Conservation (phyloP, 2,797 vertebrate species). For the Coccyzus lansbergi region DNA sequence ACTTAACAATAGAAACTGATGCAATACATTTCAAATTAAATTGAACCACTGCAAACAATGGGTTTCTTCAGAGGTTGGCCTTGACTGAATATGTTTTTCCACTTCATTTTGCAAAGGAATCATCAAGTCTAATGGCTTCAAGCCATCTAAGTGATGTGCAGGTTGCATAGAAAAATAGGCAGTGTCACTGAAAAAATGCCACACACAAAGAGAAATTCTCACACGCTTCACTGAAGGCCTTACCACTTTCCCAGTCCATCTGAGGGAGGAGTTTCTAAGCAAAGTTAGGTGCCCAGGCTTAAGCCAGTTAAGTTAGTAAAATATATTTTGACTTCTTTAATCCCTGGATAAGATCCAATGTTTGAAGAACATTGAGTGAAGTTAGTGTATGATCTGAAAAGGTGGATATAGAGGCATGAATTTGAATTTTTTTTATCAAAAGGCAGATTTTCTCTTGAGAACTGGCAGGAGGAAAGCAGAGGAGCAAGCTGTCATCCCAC, state of each 20-base stretch:
- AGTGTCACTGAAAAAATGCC: background rate
- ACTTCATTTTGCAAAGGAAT: constrained; percentile 64
- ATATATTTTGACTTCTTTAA: background rate
- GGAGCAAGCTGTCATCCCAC: background rate
- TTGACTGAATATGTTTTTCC: constrained; percentile 56
- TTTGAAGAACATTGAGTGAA: background rate
- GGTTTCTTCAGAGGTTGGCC: constrained; percentile 17
- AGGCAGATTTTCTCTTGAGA: background rate
- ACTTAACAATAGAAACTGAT: constrained; percentile 56
- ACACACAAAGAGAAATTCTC: background rate
- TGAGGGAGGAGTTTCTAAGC: background rate
- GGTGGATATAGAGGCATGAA: background rate
- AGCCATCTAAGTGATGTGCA: constrained; percentile 21
- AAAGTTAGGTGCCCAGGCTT: background rate
- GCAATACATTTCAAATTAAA: constrained; percentile 59
- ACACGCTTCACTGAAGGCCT: background rate
- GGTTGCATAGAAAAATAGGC: constrained; percentile 25
- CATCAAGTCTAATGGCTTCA: constrained; percentile 47
- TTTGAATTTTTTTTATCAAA: background rate
- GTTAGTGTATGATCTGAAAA: background rate
- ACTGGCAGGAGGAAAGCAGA: background rate
- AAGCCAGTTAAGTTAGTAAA: background rate
- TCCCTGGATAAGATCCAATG: background rate
- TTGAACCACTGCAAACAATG: constrained; percentile 57
- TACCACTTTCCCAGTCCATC: background rate